These are phyloP conservation scores for Phalacrocorax brasilianus DNA, from an alignment of 2,113 vertebrate species.

Conservation along the genomic window DNA sequence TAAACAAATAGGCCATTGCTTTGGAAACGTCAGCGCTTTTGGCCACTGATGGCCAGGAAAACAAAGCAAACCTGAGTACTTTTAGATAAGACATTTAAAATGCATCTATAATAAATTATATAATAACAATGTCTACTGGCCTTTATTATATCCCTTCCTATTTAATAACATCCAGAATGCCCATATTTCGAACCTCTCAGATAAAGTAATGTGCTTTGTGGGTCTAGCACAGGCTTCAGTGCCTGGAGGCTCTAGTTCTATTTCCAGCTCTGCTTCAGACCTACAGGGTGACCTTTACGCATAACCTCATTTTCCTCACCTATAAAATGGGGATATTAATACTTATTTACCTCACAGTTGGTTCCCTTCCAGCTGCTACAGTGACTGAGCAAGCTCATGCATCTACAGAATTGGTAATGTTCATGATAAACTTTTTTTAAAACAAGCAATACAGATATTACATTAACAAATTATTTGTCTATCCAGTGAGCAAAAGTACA, in stretches of 20 bases:
- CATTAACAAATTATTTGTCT: background rate
- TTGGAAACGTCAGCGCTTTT: background rate
- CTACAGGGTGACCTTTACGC: conserved; percentile 42
- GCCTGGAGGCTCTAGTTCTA: conserved; percentile 50
- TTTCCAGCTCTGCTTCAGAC: conserved; percentile 51
- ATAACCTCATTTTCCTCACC: conserved; percentile 66
- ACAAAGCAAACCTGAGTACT: background rate
- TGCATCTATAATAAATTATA: background rate
- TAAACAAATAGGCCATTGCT: background rate
- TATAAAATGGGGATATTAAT: conserved; percentile 60
- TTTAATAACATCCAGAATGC: background rate
- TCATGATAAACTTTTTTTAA: background rate
- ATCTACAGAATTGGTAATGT: conserved; percentile 29
- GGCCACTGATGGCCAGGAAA: background rate
- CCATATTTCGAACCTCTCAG: background rate
- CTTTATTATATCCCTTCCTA: background rate
- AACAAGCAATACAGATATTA: background rate
- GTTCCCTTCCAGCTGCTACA: conserved; percentile 58
- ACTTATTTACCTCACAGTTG: conserved; percentile 65
- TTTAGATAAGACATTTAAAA: background rate
- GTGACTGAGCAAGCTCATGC: conserved; percentile 24
- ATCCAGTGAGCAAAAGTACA: background rate
- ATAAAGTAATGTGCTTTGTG: background rate
- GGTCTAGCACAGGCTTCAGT: conserved; percentile 23
- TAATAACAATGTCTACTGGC: background rate